Base-by-base conservation (phyloP, 2,797 vertebrate genomes). In the Erpetoichthys calabaricus region DNA sequence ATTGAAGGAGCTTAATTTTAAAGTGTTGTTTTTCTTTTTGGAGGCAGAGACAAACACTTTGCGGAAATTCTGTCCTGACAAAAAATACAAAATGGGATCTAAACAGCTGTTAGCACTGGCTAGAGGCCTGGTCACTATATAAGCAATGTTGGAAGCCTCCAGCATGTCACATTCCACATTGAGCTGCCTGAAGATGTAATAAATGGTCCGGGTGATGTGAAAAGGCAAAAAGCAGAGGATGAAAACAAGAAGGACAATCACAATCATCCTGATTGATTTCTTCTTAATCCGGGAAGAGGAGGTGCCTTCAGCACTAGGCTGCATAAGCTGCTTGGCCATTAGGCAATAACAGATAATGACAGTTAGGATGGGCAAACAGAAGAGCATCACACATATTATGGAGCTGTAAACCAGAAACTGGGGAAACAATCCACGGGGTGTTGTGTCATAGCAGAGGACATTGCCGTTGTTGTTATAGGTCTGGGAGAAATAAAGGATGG, bases 101-200 rank as follows among this genome's bases (percentile, higher is more conserved):
- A 98, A 56, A 61, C 92, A 97, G 68, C 94, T 97, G 82, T 98
- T 99, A 64, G 85, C 88, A 3, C 94, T 92, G 58, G 92, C 94
- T 1, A 99, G 67, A 0, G 91, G 94, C 45, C 92, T 79, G 3
- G 88, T 98, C 68, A 95, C 75, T 70, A 97, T 98, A 68, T 98
- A 98, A 25, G 87, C 92, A 56, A 92, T 52, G 52, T 87, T 97
- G 70, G 89, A 84, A 2, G 82, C 77, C 0, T 90, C 81, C 53
- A 98, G 73, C 44, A 86, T 74, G 49, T 51, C 55, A 10, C 94
- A 99, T 71, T 82, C 89, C 47, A 97, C 70, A 60, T 87, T 79
- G 59, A 90, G 73, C 44, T 86, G 91, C 57, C 94, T 78, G 68
- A 95, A 91, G 56, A 77, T 85, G 70, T 98, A 98, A 68, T 98